Conservation (phyloP, 2,797 vertebrate species). For the Rousettus madagascariensis region DNA sequence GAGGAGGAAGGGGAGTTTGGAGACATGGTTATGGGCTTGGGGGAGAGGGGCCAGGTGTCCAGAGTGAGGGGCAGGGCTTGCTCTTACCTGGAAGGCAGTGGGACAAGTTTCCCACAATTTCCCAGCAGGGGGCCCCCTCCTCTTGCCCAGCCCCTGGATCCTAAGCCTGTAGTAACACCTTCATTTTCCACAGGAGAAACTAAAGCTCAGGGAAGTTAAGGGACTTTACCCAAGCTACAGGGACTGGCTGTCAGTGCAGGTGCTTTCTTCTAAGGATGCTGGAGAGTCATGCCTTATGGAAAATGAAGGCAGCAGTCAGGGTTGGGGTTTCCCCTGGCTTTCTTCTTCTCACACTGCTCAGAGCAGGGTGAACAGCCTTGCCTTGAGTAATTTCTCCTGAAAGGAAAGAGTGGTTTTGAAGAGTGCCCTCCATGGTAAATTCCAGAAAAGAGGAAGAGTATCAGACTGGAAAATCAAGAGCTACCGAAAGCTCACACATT, state of each 20-base stretch:
- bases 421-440: neutral
- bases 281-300: neutral
- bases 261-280: neutral
- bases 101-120: neutral
- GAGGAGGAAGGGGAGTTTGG: neutral
- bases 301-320: neutral
- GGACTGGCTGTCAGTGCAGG: neutral
- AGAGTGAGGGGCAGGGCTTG: neutral
- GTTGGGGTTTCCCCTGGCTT: neutral
- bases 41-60: neutral
- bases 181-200: neutral
- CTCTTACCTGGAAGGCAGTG: neutral
- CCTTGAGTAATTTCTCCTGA: slow-evolving; percentile 45
- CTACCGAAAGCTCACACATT: neutral
- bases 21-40: neutral
- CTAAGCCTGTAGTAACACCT: neutral
- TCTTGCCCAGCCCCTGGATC: neutral
- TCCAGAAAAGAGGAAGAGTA: neutral
- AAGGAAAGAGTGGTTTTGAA: neutral
- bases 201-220: neutral
- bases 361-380: neutral
- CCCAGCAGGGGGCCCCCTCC: neutral
- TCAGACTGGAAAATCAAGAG: neutral
- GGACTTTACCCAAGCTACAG: neutral
- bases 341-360: neutral